Conservation (phyloP, 92 coral and sea anemone genomes). For the Porites rus region DNA sequence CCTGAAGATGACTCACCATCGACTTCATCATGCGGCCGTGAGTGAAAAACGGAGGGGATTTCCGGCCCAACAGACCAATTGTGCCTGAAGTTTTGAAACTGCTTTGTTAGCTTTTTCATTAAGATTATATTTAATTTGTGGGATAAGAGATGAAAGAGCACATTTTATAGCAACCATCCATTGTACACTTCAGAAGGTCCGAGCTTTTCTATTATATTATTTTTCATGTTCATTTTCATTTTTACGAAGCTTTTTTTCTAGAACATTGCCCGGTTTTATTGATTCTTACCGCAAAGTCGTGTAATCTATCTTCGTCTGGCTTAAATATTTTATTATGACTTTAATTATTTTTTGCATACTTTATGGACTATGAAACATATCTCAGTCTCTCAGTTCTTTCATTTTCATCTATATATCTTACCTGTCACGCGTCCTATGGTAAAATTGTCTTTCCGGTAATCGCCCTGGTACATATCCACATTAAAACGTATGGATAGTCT, state of each 20-base stretch:
- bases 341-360: too few species aligned
- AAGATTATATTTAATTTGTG: background rate
- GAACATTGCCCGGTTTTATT: too few species aligned
- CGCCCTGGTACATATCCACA: constrained; percentile 54
- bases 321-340: too few species aligned
- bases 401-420: background rate
- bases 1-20: background rate
- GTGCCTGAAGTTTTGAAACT: constrained; percentile 20
- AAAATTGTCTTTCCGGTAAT: constrained; percentile 17
- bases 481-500: constrained; percentile 78
- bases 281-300: too few species aligned
- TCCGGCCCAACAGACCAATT: constrained; percentile 70
- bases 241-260: too few species aligned
- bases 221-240: too few species aligned
- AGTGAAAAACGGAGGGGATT: constrained; percentile 61
- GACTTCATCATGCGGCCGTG: constrained; percentile 70
- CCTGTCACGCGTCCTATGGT: constrained; percentile 76
- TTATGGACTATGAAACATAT: too few species aligned
- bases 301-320: too few species aligned
- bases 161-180: background rate
- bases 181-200: background rate
- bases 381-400: too few species aligned
- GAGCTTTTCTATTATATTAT: background rate
- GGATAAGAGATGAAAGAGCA: background rate
- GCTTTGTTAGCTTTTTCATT: background rate